Conservation (phyloP, 2,113 vertebrate genomes). For the Leptocoma aspasia region DNA sequence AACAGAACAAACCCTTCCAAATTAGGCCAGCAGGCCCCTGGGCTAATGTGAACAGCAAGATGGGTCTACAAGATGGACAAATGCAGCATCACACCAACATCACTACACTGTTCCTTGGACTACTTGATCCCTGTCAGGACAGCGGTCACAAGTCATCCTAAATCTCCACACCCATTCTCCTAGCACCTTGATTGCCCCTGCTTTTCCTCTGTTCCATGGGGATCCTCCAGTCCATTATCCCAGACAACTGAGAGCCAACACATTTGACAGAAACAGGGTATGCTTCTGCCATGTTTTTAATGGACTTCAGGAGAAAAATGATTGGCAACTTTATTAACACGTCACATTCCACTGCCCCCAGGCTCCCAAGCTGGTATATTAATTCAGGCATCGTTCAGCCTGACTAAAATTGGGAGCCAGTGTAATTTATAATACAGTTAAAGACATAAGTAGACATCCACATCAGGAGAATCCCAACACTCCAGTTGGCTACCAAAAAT, state of each 20-base stretch:
- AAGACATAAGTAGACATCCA: background rate
- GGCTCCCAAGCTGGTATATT: background rate
- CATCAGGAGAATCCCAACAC: background rate
- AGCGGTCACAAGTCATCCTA: background rate
- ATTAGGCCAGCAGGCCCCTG: background rate
- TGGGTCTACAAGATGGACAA: background rate
- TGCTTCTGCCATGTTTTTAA: background rate
- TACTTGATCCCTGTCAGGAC: background rate
- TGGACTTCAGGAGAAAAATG: background rate
- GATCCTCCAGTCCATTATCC: background rate
- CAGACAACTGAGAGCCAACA: background rate
- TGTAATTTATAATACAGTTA: background rate
- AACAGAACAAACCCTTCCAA: background rate
- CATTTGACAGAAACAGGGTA: background rate
- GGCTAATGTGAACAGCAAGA: fast-evolving
- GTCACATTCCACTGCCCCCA: background rate
- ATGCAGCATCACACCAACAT: background rate
- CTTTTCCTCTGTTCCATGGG: fast-evolving
- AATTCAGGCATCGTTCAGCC: background rate
- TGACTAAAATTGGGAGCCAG: background rate
- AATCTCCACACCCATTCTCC: background rate
- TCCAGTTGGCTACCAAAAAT: background rate
- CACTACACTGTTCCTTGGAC: background rate
- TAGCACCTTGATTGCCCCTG: fast-evolving
- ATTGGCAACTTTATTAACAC: background rate